phyloP scores from a whole-genome alignment of 2,888 invertebrate species.

The Aphidoletes aphidimyza region DNA sequence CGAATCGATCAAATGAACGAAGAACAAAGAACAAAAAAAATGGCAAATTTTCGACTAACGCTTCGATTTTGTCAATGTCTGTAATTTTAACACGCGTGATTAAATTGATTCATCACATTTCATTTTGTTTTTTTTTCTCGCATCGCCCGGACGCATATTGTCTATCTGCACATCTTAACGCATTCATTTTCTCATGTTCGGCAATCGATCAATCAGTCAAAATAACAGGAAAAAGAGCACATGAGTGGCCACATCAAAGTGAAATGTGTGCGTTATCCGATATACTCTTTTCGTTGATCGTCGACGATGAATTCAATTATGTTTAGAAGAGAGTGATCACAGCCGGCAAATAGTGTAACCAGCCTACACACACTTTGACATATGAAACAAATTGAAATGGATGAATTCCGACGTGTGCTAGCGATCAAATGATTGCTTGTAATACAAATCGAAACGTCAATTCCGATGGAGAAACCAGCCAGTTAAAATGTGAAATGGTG shows the following conservation, averaged over 20 bases:
- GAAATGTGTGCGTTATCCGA: neutral
- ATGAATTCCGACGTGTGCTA: too few species aligned
- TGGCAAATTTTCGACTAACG: neutral
- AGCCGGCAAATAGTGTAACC: too few species aligned
- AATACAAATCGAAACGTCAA: neutral
- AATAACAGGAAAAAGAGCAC: too few species aligned
- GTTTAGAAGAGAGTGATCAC: neutral
- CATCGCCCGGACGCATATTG: too few species aligned
- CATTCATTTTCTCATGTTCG: too few species aligned
- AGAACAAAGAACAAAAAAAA: neutral
- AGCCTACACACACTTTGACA: neutral
- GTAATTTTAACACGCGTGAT: slow-evolving; percentile 5
- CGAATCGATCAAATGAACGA: neutral
- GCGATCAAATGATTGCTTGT: neutral
- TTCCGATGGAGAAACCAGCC: neutral
- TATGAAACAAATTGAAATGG: neutral
- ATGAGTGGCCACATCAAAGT: neutral
- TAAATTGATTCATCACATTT: slow-evolving; percentile 23
- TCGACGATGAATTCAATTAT: neutral
- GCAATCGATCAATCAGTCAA: neutral
- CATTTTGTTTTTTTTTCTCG: neutral
- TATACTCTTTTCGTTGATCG: too few species aligned
- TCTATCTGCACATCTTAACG: too few species aligned
- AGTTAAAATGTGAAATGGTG: neutral
- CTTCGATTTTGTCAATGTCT: slow-evolving; percentile 16